Evolutionary conservation across 2,888 invertebrate species (phyloP), one percentile per base, ranked within the genome.

Genomic region (Drosophila maculinotata): DNA sequence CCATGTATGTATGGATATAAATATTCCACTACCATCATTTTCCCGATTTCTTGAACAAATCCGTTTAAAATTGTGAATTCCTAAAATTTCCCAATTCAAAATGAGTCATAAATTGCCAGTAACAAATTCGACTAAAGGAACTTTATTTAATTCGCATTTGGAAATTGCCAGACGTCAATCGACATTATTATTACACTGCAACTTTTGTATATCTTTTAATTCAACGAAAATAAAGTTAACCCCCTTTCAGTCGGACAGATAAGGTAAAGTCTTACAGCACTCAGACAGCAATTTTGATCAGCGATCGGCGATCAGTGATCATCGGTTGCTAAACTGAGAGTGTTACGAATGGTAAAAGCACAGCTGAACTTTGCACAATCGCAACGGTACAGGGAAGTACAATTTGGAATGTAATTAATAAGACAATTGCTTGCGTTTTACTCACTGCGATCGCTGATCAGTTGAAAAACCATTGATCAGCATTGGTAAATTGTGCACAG

Each of bases 361-460:
- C 51, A 47, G 15, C 23, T 69, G 51, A 48, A 60, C 70, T 69
- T 69, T 66, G 69, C 44, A 57, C 66, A 38, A 67, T 38, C 33
- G 17, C 14, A 30, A 30, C 31, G 7, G 31, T 45, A 36, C 20
- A 68, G 70, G 64, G 54, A 70, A 69, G 54, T 70, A 70, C 71
- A 70, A 47, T 56, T 23, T 28, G 23, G 30, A 48, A 44, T 25
- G 25, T 47, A 60, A 68, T 67, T 68, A 69, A 52, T 51, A 12
- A 58, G n/a, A 48, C n/a, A n/a, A n/a, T n/a, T n/a, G n/a, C n/a
- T n/a, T n/a, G n/a, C 20, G 4, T 20, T 20, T 4, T 3, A 4
- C 20, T 20, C 2, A 53, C 31, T 26, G 41, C 8, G 10, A 44
- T 53, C 26, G 5, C 9, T 12, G n/a, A 31, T 31, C 15, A 26